These are phyloP conservation scores for Laticauda laticaudata DNA, from an alignment of 2,113 vertebrate species.

Conservation along the genomic window DNA sequence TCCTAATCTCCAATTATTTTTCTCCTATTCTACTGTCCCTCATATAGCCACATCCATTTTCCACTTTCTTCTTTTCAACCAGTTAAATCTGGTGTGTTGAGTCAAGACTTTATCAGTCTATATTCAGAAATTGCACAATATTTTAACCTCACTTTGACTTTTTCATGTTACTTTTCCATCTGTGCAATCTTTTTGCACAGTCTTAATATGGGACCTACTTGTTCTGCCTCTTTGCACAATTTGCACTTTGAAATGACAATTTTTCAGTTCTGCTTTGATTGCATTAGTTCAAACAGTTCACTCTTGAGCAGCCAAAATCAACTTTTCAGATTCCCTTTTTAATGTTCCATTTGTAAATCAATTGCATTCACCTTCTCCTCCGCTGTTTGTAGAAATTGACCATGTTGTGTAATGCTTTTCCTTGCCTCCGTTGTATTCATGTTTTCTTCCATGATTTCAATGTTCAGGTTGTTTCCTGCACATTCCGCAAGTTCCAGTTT, in stretches of 20 bases:
- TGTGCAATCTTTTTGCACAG: background rate
- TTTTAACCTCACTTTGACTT: background rate
- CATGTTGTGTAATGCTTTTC: background rate
- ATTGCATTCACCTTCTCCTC: background rate
- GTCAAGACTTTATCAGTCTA: background rate
- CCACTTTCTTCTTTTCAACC: background rate
- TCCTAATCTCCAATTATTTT: background rate
- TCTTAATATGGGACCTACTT: background rate
- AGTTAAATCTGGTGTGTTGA: background rate
- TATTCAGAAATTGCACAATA: background rate
- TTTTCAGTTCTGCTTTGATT: background rate
- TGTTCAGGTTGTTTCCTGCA: background rate
- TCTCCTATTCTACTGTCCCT: background rate
- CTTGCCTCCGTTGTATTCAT: background rate
- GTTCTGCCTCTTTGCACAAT: background rate
- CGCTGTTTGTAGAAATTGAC: background rate
- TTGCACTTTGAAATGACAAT: background rate
- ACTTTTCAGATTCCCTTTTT: background rate
- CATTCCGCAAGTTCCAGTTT: background rate
- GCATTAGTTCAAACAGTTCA: background rate
- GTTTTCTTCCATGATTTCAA: background rate
- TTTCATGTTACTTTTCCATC: background rate
- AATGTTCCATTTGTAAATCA: background rate
- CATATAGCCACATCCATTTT: background rate
- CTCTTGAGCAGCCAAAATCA: background rate